Percentiles rank a stretch among this genome's conserved stretches.
Evolutionary conservation across 2,888 invertebrate species (phyloP).

Genomic region (Colostygia pectinataria): DNA sequence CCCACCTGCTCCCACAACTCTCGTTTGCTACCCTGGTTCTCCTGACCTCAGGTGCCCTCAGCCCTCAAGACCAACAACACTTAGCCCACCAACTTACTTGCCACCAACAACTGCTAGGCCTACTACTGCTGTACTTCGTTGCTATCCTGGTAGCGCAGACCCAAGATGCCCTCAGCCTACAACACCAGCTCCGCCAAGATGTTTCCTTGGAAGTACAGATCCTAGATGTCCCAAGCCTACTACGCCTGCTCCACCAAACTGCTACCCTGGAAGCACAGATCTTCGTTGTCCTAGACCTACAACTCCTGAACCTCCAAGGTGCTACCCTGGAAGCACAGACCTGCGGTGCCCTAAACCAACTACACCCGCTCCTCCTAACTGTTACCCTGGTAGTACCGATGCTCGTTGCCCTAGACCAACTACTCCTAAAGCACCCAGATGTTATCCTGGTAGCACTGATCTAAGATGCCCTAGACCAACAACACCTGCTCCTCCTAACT

Average conservation of each 20-base stretch:
- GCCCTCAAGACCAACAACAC: conserved; percentile 46
- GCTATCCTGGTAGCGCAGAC: conserved; percentile 40
- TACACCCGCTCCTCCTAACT: no score
- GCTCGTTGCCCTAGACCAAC: no score
- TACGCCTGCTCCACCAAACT: neutral
- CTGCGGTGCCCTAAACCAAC: no score
- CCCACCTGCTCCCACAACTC: conserved; percentile 8
- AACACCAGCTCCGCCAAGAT: conserved; percentile 37
- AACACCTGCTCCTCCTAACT: no score
- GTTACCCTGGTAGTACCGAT: no score
- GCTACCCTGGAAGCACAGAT: neutral
- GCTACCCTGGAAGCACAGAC: conserved; percentile 10
- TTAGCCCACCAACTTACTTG: conserved; percentile 46
- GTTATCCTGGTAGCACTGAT: conserved; percentile 22
- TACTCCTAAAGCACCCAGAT: no score
- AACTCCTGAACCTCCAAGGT: conserved; percentile 36
- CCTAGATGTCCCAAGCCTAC: conserved; percentile 53
- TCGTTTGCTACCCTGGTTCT: conserved; percentile 37
- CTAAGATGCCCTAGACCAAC: conserved; percentile 22
- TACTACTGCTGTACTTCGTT: conserved; percentile 21
- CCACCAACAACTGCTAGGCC: conserved; percentile 35
- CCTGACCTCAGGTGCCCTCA: conserved; percentile 45
- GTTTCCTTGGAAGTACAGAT: conserved; percentile 54
- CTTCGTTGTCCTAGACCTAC: conserved; percentile 2
- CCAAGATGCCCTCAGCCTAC: conserved; percentile 36